Evolutionary conservation across 2,888 invertebrate species (phyloP), one percentile per base, ranked within the genome.

Genomic region (Phalera bucephala): DNA sequence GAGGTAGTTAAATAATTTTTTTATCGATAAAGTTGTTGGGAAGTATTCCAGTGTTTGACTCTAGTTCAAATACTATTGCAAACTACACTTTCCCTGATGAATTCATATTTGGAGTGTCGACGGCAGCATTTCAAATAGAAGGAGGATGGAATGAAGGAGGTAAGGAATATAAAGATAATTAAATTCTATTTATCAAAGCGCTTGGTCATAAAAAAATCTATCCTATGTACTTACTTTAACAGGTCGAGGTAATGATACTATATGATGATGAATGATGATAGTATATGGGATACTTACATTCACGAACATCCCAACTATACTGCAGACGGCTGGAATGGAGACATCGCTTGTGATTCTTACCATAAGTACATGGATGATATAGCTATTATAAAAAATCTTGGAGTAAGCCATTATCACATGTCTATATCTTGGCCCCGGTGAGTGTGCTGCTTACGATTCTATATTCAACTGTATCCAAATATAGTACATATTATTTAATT

Each of bases 341-440:
- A 95, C 51, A 72, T 93, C 0, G 93, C 95, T 0, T 91, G 93
- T 25, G 93, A 94, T 65, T 94, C 93, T 2, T 94, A 94, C 64
- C 91, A 93, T 65, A 91, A 91, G 55, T 93, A 91, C 57, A 91
- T 83, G 51, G 88, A 91, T 10, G 94, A 94, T 57, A 90, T 93
- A 0, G 72, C 88, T 47, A 90, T 93, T 79, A 64, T 93, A 1
- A 83, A 88, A 43, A 86, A 91, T 22, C 71, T 94, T 8, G 91
- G 92, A 6, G 91, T 93, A 0, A 76, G 92, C 34, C 91, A 92
- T 51, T 94, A 94, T 65, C 88, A 94, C 10, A 91, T 94, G 67
- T 94, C 94, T 0, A 82, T 95, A 30, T 93, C 95, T 0, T 96
- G 96, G 96, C 79, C 94, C 2, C 88, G 89, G 88, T 87, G 57